Evolutionary conservation across 2,888 invertebrate genomes (phyloP), one percentile per base, ranked within the genome.

Genomic region (Lottia gigantea): DNA sequence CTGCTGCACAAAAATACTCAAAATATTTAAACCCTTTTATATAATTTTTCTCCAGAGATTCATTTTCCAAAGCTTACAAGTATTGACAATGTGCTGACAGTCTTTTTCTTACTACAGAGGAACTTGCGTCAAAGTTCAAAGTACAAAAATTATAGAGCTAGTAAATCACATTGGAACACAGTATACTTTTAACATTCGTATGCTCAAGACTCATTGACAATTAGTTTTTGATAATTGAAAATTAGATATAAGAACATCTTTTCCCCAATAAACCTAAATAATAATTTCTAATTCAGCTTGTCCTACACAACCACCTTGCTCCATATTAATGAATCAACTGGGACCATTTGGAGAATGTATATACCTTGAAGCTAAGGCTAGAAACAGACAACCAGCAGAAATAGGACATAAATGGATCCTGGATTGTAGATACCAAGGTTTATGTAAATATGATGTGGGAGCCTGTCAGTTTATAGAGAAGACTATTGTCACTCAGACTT

Each of bases 351-450:
- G 23, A 12, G 55, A 55, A 3, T 55, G 55, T 55, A 19, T 55
- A 2, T 23, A 23, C 19, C 3, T 19, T 19, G 55, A 55, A 23
- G 55, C 55, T 11, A 55, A 11, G 11, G 19, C 23, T 23, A 55
- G 55, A 23, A n/a, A 55, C 23, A 55, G 19, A 55, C 55, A 55
- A 19, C 55, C 55, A 55, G 19, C 55, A 23, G 55, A 55, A 55
- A 23, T 55, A 12, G 55, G 55, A 15, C 19, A 19, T 23, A 23
- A 55, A 23, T 55, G 55, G 55, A 23, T 23, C 19, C 11, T 19
- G 14, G 19, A 23, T 55, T 55, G 55, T 55, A 12, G 19, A 23
- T 23, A 55, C 14, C 19, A 55, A 23, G 55, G 55, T 11, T 23
- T 55, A 14, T 55, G 55, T 55, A 23, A 55, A 23, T 19, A 23